Percentiles rank a stretch among this genome's conserved stretches.
Evolutionary conservation across 2,113 vertebrate genomes (phyloP).

Genomic region (Pteruthius melanotis): DNA sequence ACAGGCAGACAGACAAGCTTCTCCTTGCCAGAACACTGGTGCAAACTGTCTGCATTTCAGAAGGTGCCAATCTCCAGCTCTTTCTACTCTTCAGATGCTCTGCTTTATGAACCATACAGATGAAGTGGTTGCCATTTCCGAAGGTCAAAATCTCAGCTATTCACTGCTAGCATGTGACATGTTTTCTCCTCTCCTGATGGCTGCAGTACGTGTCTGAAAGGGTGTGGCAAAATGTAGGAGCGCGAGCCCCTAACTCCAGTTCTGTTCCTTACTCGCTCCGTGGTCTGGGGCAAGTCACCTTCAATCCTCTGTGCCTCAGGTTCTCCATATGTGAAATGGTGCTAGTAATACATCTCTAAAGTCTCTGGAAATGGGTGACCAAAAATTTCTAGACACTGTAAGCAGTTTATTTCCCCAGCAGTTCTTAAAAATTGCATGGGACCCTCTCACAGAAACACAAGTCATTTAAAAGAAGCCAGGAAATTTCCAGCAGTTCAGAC

Average conservation of each 20-base stretch:
- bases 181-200: neutral
- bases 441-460: neutral
- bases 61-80: neutral
- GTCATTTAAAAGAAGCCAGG: neutral
- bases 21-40: neutral
- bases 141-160: neutral
- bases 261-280: neutral
- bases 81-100: neutral
- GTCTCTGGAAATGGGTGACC: neutral
- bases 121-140: neutral
- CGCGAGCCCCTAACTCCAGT: neutral
- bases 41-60: neutral
- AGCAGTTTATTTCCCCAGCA: neutral
- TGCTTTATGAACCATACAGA: neutral
- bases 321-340: neutral
- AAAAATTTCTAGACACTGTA: neutral
- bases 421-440: neutral
- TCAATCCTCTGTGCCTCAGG: neutral
- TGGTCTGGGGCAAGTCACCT: neutral
- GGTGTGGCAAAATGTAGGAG: neutral
- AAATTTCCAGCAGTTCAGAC: neutral
- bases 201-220: neutral
- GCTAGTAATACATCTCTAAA: neutral
- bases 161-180: neutral
- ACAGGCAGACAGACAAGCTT: neutral